These are phyloP conservation scores for Papilio aristodemus DNA, from an alignment of 1,140 invertebrate genomes.

Conservation along the genomic window DNA sequence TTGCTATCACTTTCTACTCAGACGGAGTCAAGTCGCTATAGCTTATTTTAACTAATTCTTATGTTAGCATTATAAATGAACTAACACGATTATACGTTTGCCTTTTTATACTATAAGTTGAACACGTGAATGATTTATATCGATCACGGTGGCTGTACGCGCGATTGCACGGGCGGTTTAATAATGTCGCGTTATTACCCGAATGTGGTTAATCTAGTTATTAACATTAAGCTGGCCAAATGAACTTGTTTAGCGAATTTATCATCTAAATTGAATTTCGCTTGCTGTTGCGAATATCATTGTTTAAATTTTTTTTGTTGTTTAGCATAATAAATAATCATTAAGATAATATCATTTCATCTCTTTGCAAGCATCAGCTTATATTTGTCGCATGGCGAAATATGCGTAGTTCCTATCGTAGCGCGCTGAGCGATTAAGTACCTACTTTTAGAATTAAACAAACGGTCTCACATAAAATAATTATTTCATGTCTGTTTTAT, in stretches of 20 bases:
- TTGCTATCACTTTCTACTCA: no score
- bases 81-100: no score
- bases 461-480: no score
- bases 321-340: neutral
- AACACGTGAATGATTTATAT: neutral
- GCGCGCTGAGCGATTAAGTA: no score
- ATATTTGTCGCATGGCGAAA: neutral
- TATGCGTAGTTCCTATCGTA: neutral
- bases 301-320: neutral
- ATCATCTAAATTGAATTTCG: neutral
- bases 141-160: neutral
- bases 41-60: no score
- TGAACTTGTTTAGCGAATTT: neutral
- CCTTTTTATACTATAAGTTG: neutral
- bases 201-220: neutral
- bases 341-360: neutral
- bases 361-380: neutral
- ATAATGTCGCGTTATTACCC: neutral
- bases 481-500: no score
- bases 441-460: no score
- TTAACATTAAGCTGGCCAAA: constrained; percentile 4
- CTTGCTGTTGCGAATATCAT: neutral
- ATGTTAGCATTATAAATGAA: no score
- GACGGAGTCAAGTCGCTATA: no score
- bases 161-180: neutral